Evolutionary conservation across 2,888 invertebrate species (phyloP), one percentile per base, ranked within the genome.

Genomic region (Acanthopleura granulata): DNA sequence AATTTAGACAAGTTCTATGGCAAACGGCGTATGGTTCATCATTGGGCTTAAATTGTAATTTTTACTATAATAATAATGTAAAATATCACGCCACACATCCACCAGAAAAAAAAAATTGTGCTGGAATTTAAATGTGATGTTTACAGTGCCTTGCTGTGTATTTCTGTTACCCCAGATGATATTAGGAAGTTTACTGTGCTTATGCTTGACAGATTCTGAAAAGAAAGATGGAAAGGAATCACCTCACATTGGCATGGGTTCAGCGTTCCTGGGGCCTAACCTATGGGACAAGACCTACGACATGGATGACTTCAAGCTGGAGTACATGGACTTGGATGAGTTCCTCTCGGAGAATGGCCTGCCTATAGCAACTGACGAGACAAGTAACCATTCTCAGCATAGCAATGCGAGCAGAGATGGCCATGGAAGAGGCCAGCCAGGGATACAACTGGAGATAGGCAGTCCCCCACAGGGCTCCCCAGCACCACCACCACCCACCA

Each of bases 311-410:
- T 95, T 97, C 93, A 97, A 97, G 74, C 80, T 90, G 78, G 90
- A 90, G 78, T 97, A 97, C 92, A 97, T 97, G 92, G 97, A 97
- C 92, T 93, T 98, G 92, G 97, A 98, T 92, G 97, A 97, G 92
- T 97, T 97, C 92, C 94, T 97, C 89, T 96, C 95, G 89, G 97
- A 97, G 92, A 97, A 97, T 81, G 87, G 85, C 18, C 84, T 86
- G 61, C 85, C 85, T 4, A 75, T 81, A 57, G 57, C 57, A 4
- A 22, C 57, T 18, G 57, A 57, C n/a, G n/a, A 22, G 6, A 4
- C 18, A 57, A 22, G 57, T 6, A 57, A 57, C 22, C 57, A 57
- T 22, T n/a, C n/a, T 22, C 57, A 18, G n/a, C n/a, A 6, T 3
- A 57, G 57, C 57, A 18, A 12, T 22, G n/a, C 6, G 12, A 57